Conservation (phyloP, 1,140 invertebrate species). For the Lepidostoma basale region DNA sequence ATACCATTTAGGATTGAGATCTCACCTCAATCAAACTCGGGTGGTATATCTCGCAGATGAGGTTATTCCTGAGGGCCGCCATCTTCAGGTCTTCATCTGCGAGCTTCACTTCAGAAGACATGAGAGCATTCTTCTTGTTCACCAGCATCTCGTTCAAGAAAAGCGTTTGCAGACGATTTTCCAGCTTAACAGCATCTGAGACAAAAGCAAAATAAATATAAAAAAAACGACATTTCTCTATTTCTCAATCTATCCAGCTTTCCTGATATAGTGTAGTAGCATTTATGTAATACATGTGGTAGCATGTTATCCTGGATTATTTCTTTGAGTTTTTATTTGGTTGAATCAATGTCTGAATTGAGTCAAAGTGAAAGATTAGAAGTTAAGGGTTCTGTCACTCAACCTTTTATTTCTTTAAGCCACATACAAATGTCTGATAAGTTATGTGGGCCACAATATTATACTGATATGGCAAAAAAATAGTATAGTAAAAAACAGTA, state of each 20-base stretch:
- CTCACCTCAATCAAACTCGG: constrained; percentile 57
- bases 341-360: too few relatives aligned
- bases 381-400: too few relatives aligned
- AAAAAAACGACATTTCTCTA: background rate
- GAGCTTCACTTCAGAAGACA: constrained; percentile 49
- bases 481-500: too few relatives aligned
- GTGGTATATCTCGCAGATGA: constrained; percentile 65
- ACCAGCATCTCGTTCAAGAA: constrained; percentile 54
- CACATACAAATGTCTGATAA: too few relatives aligned
- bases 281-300: too few relatives aligned
- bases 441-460: too few relatives aligned
- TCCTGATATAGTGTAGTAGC: too few relatives aligned
- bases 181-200: constrained; percentile 46
- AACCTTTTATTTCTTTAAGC: too few relatives aligned
- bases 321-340: too few relatives aligned
- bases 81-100: constrained; percentile 12
- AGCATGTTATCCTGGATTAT: too few relatives aligned
- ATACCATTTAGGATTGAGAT: background rate
- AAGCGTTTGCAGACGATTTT: constrained; percentile 59
- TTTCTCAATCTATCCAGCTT: background rate
- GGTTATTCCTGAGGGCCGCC: constrained; percentile 53
- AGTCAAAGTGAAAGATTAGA: too few relatives aligned
- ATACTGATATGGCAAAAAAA: too few relatives aligned
- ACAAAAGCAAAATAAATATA: background rate
- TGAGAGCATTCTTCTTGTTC: constrained; percentile 59